Evolutionary conservation across 2,797 vertebrate species (phyloP).

Genomic region (Platyrinchus mystaceus): DNA sequence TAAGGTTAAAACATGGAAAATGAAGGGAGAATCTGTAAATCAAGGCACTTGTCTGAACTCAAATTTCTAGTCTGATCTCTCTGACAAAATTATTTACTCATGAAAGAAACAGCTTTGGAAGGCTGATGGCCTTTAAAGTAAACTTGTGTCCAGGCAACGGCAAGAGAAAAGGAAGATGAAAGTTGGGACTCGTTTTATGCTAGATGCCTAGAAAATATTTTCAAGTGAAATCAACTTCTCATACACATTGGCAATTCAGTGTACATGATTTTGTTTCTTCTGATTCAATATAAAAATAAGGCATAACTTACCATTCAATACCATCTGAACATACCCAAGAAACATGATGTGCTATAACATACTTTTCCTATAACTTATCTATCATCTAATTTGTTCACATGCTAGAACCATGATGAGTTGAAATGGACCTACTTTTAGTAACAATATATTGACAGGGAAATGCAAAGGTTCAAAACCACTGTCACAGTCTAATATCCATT

Average conservation of each 20-base stretch:
- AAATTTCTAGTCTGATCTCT: slow-evolving; percentile 16
- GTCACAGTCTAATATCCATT: neutral
- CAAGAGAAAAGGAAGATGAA: slow-evolving; percentile 13
- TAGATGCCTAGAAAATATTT: neutral
- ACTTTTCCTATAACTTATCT: neutral
- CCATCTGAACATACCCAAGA: neutral
- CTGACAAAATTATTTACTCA: slow-evolving; percentile 34
- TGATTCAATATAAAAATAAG: neutral
- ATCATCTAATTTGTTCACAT: neutral
- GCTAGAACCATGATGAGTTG: neutral
- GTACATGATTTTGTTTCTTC: neutral
- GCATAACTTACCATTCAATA: neutral
- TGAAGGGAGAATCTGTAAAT: slow-evolving; percentile 41
- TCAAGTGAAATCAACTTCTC: neutral
- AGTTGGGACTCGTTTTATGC: neutral
- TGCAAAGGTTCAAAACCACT: neutral
- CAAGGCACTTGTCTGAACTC: slow-evolving; percentile 15
- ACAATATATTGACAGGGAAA: neutral
- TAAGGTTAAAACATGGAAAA: slow-evolving; percentile 57
- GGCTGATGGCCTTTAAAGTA: neutral
- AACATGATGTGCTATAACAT: neutral
- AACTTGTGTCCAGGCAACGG: neutral
- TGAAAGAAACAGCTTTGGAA: slow-evolving; percentile 14
- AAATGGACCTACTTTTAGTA: neutral
- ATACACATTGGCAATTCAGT: neutral